Percentiles rank a stretch among this genome's conserved stretches.
Evolutionary conservation across 2,113 vertebrate species (phyloP).

Genomic region (Oplegnathus fasciatus): DNA sequence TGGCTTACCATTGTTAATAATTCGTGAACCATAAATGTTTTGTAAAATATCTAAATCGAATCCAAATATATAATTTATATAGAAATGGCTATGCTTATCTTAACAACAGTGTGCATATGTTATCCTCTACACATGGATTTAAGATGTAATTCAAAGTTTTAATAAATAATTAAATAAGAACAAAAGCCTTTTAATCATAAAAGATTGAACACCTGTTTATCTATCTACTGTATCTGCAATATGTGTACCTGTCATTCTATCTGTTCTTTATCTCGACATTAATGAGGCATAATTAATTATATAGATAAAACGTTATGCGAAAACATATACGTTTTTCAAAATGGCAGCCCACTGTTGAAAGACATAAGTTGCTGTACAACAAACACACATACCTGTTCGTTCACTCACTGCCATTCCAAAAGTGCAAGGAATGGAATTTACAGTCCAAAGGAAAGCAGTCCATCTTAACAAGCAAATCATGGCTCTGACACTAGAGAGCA

Average conservation of each 20-base stretch:
- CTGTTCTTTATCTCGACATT: neutral
- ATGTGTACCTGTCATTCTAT: neutral
- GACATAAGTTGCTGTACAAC: slow-evolving; percentile 1
- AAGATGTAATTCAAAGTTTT: neutral
- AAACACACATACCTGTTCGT: slow-evolving; percentile 87
- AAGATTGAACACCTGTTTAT: neutral
- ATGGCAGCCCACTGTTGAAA: neutral
- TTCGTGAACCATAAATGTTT: neutral
- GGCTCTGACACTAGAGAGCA: slow-evolving; percentile 84
- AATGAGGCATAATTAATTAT: neutral
- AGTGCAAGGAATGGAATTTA: slow-evolving; percentile 82
- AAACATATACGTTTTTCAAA: neutral
- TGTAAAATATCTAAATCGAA: neutral
- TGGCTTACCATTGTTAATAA: neutral
- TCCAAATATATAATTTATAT: neutral
- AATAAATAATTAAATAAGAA: neutral
- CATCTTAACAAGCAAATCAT: slow-evolving; percentile 88
- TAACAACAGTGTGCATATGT: neutral
- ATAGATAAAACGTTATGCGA: neutral
- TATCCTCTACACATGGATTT: neutral
- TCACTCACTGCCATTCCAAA: slow-evolving; percentile 88
- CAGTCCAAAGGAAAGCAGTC: slow-evolving; percentile 87
- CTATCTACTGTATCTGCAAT: neutral
- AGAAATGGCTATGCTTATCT: neutral
- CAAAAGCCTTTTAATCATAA: neutral